phyloP scores from a whole-genome alignment of 2,113 vertebrate species.

The Jacana jacana region DNA sequence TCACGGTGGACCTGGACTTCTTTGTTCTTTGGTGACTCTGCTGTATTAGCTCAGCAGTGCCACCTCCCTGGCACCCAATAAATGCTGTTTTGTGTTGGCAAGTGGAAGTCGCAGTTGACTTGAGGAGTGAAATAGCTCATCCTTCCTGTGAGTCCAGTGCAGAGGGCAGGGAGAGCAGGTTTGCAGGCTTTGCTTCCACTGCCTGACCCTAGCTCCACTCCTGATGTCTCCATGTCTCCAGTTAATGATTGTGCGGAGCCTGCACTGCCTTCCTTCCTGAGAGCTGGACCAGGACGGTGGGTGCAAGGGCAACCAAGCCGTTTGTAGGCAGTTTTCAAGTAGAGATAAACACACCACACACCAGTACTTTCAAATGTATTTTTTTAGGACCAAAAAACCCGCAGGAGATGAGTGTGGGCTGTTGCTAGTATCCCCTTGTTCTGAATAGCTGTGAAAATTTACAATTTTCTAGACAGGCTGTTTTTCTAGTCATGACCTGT shows the following conservation, averaged over 20 bases:
- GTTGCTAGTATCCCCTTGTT: neutral
- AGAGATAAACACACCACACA: no score
- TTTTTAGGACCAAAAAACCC: neutral
- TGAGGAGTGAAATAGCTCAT: fast-evolving
- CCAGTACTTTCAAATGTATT: neutral
- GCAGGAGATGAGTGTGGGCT: fast-evolving
- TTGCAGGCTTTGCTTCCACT: neutral
- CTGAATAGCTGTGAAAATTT: neutral
- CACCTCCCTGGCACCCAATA: neutral
- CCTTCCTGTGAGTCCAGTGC: fast-evolving
- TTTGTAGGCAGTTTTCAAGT: neutral
- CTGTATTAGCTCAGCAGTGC: fast-evolving
- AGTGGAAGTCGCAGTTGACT: fast-evolving
- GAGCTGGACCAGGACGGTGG: fast-evolving
- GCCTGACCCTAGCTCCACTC: fast-evolving
- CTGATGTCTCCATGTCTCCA: neutral
- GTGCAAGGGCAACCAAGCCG: neutral
- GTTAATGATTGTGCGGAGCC: fast-evolving
- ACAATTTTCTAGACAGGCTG: neutral
- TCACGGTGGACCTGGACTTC: no score
- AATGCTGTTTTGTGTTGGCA: fast-evolving
- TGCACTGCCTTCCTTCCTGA: fast-evolving
- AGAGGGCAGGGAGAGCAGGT: neutral
- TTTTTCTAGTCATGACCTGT: neutral
- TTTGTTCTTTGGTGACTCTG: neutral